Evolutionary conservation across 2,888 invertebrate species (phyloP).

Genomic region (Napeogenes sylphis): DNA sequence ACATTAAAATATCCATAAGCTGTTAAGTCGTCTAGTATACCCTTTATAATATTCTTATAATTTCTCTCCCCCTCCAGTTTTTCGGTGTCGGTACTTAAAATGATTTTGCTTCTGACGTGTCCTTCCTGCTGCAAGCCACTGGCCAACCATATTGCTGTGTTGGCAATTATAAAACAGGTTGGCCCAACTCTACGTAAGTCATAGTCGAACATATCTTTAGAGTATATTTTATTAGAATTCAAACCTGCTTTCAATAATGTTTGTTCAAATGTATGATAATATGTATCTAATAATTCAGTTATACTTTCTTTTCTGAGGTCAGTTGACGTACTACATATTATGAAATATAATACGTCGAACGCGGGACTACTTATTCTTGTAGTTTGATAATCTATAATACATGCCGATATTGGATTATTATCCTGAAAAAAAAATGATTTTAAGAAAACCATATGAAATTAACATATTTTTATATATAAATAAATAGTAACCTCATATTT

Average conservation of each 20-base stretch:
- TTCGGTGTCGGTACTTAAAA: slow-evolving; percentile 46
- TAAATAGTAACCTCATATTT: slow-evolving; percentile 53
- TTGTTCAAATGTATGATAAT: slow-evolving; percentile 49
- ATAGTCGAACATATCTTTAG: slow-evolving; percentile 45
- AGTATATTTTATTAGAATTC: slow-evolving; percentile 43
- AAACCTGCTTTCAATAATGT: slow-evolving; percentile 39
- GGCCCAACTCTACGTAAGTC: slow-evolving; percentile 58
- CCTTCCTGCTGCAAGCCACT: slow-evolving; percentile 65
- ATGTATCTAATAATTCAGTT: slow-evolving; percentile 46
- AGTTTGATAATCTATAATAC: slow-evolving; percentile 68
- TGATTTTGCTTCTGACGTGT: slow-evolving; percentile 58
- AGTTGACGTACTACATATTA: slow-evolving; percentile 54
- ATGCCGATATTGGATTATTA: slow-evolving; percentile 48
- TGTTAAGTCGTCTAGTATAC: slow-evolving; percentile 57
- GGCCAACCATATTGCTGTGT: slow-evolving; percentile 63
- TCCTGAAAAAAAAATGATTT: slow-evolving; percentile 44
- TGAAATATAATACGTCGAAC: slow-evolving; percentile 59
- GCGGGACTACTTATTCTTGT: slow-evolving; percentile 57
- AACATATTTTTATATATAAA: slow-evolving; percentile 3
- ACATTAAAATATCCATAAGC: slow-evolving; percentile 45
- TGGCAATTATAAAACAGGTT: slow-evolving; percentile 59
- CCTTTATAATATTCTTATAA: slow-evolving; percentile 49
- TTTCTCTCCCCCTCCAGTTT: slow-evolving; percentile 42
- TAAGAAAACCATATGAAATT: background rate
- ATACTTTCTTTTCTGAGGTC: slow-evolving; percentile 45